These are phyloP conservation scores for Homarus americanus DNA, from an alignment of 1,140 invertebrate genomes.

Conservation along the genomic window DNA sequence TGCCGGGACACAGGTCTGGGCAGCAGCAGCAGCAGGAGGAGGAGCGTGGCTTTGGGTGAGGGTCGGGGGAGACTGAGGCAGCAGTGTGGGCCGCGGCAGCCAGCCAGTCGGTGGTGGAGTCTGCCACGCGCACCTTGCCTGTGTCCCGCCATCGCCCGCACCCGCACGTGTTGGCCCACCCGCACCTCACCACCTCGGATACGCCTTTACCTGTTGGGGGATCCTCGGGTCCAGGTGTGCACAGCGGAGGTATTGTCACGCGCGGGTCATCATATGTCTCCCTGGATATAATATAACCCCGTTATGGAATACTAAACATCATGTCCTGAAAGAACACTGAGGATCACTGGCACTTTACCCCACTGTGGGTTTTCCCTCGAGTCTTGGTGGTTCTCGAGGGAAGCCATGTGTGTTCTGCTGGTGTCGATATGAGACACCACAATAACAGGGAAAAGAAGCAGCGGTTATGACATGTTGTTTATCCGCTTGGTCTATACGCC, in stretches of 20 bases:
- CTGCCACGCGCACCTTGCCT: constrained; percentile 15
- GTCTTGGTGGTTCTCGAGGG: too few species aligned
- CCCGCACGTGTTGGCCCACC: constrained; percentile 26
- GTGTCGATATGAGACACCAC: too few species aligned
- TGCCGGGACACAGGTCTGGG: not conserved
- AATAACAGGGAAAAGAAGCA: too few species aligned
- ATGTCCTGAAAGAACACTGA: not conserved
- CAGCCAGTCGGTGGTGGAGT: constrained; percentile 44
- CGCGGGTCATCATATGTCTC: not conserved
- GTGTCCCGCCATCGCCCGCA: constrained; percentile 21
- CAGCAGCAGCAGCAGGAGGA: constrained; percentile 22
- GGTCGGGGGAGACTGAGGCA: constrained; percentile 12
- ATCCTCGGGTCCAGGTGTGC: not conserved
- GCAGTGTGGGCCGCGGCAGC: constrained; percentile 49
- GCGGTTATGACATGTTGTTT: too few species aligned
- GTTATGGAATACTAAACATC: not conserved
- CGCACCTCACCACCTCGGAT: not conserved
- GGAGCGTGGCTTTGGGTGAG: constrained; percentile 17
- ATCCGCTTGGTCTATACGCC: too few species aligned
- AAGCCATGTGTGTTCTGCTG: too few species aligned
- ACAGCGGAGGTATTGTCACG: not conserved
- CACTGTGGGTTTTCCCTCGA: too few species aligned
- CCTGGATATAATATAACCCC: not conserved
- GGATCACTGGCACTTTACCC: too few species aligned
- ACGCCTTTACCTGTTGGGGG: not conserved